Percentiles rank a stretch among this genome's conserved stretches.
Conservation (phyloP, 2,888 invertebrate genomes). For the Chymomyza procnemis region DNA sequence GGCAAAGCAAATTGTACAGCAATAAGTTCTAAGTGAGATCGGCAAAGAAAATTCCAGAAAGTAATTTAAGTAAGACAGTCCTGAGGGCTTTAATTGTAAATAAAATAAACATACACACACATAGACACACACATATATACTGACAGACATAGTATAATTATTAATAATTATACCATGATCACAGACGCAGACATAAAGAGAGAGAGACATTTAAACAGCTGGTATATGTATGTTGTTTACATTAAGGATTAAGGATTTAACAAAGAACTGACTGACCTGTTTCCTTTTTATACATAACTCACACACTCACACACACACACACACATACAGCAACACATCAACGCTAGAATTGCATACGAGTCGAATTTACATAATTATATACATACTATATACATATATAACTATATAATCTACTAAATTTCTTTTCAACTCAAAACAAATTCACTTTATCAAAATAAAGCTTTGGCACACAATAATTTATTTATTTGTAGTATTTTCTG, state of each 20-base stretch:
- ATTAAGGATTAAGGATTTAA: constrained; percentile 13
- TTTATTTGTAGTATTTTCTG: constrained; percentile 17
- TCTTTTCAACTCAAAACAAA: constrained; percentile 38
- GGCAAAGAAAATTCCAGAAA: constrained; percentile 6
- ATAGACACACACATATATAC: background rate
- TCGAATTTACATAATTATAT: constrained; percentile 67
- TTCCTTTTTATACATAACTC: background rate
- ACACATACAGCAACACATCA: constrained; percentile 24
- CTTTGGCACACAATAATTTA: constrained; percentile 74
- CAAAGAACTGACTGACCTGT: background rate
- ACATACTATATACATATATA: constrained; percentile 26
- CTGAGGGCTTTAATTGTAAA: background rate
- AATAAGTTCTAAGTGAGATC: constrained; percentile 31
- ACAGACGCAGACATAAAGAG: background rate
- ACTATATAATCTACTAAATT: constrained; percentile 43
- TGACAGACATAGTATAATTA: too few species aligned
- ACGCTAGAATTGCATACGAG: constrained; percentile 74
- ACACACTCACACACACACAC: constrained; percentile 1
- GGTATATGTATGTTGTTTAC: constrained; percentile 10
- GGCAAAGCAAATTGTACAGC: constrained; percentile 46
- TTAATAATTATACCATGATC: too few species aligned
- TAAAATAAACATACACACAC: background rate
- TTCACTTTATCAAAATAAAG: constrained; percentile 42
- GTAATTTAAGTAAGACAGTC: background rate
- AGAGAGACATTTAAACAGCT: background rate